phyloP scores from a whole-genome alignment of 1,140 invertebrate genomes.

The Trypoxylus dichotomus region DNA sequence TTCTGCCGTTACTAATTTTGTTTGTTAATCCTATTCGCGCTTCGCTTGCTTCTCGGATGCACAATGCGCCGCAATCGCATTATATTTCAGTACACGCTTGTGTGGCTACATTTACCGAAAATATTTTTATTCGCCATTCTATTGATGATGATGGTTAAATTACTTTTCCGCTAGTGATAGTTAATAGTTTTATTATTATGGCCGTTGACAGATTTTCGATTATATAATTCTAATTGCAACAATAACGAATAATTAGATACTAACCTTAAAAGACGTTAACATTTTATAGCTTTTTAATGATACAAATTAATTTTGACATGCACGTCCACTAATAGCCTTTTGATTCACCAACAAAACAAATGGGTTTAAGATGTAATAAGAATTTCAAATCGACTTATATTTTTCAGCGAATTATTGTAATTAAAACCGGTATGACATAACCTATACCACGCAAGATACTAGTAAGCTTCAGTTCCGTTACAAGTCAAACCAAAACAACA shows the following conservation, averaged over 20 bases:
- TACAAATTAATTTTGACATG: neutral
- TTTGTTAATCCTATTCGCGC: slow-evolving; percentile 3
- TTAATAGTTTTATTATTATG: neutral
- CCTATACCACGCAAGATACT: too few relatives aligned
- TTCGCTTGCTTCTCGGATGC: neutral
- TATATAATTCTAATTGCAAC: neutral
- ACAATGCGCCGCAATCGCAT: neutral
- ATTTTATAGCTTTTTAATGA: neutral
- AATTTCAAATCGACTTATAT: too few relatives aligned
- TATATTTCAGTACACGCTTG: neutral
- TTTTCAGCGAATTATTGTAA: too few relatives aligned
- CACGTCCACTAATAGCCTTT: too few relatives aligned
- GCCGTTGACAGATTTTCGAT: neutral
- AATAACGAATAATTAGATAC: too few relatives aligned
- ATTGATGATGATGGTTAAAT: neutral
- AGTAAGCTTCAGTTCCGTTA: too few relatives aligned
- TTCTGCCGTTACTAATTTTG: slow-evolving; percentile 9
- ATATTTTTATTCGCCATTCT: neutral
- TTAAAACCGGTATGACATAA: too few relatives aligned
- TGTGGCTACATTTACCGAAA: neutral
- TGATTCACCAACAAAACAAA: too few relatives aligned
- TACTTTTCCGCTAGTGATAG: neutral
- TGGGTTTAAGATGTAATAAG: too few relatives aligned
- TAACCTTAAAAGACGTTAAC: neutral
- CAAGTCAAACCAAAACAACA: too few relatives aligned